A percentile compares a stretch with the other conserved stretches of the same genome.
These are phyloP conservation scores for Drosophila sproati DNA, from an alignment of 1,140 invertebrate genomes.

Conservation along the genomic window DNA sequence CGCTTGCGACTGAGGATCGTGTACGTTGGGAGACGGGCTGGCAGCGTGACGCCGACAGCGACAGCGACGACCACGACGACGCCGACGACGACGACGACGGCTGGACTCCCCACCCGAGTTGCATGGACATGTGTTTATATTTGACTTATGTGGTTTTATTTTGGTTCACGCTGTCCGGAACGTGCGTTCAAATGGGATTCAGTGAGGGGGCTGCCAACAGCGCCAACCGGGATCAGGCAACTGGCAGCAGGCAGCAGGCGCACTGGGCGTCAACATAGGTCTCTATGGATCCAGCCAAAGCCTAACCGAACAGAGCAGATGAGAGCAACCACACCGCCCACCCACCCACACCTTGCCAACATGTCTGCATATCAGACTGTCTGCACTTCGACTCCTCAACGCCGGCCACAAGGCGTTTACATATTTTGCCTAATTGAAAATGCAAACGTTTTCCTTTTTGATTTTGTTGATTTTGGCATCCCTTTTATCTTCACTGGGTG, in stretches of 20 bases:
- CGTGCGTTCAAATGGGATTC: not conserved
- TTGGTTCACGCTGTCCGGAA: conserved; percentile 35
- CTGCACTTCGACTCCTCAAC: not conserved
- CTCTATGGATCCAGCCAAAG: not conserved
- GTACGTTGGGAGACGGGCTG: conserved; percentile 19
- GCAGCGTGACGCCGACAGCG: conserved; percentile 32
- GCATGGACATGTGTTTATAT: conserved; percentile 71
- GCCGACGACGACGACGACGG: not conserved
- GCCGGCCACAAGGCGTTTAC: not conserved
- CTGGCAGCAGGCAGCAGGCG: conserved; percentile 1
- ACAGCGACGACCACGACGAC: not conserved
- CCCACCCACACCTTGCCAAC: too few species aligned
- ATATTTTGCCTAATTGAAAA: conserved; percentile 24
- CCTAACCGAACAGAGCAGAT: too few species aligned
- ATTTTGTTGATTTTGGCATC: conserved; percentile 1
- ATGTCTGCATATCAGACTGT: too few species aligned
- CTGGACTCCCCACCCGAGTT: conserved; percentile 34
- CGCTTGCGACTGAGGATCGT: not conserved
- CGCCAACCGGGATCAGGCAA: conserved; percentile 32
- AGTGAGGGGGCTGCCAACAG: conserved; percentile 11
- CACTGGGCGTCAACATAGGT: not conserved
- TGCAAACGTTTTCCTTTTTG: conserved; percentile 25
- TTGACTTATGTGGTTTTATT: conserved; percentile 73
- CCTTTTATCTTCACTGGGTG: conserved; percentile 2
- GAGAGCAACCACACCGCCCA: too few species aligned